Base-by-base conservation (phyloP, 2,113 vertebrate species). In the Syrrhaptes paradoxus region DNA sequence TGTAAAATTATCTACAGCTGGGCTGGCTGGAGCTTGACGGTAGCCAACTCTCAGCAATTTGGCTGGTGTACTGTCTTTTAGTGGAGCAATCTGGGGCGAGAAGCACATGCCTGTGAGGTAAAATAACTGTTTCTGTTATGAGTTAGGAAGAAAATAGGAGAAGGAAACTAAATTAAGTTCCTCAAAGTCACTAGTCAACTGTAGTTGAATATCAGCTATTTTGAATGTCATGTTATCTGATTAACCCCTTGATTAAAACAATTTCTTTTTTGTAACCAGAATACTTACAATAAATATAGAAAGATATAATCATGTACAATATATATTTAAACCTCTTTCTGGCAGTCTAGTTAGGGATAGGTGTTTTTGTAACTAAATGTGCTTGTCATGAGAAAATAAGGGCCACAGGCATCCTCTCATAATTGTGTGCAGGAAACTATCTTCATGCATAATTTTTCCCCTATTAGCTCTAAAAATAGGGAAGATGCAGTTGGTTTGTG, bases 181-280 rank as follows among this genome's bases (percentile, higher is more conserved):
- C 45, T 57, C 17, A 67, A 85, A 86, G 68, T 54, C n/a, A 22
- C 63, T 79, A 75, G 34, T 82, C 66, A 73, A 20, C 16, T 70
- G 58, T n/a, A 38, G n/a, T 52, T 72, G 74, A 93, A 29, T 49
- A 68, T 52, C 58, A 73, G 34, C 49, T 55, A 34, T 62, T 61
- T 75, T 89, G 52, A 85, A 75, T 87, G 62, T 77, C 55, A 84
- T 61, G 48, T 59, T 68, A 75, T 61, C 49, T 17, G 26, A 54
- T 92, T 91, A 96, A 81, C 45, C 14, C 52, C 36, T 76, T 75
- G 58, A 81, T 87, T 82, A 93, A 82, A 92, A 62, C 48, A 72
- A 58, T 92, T 75, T 82, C 11, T 14, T 70, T 91, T 94, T 79
- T 54, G 31, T 67, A 85, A 28, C 15, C 19, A 41, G 38, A 89